Base-by-base conservation (phyloP, 2,888 invertebrate species). In the Pilophorus perplexus region DNA sequence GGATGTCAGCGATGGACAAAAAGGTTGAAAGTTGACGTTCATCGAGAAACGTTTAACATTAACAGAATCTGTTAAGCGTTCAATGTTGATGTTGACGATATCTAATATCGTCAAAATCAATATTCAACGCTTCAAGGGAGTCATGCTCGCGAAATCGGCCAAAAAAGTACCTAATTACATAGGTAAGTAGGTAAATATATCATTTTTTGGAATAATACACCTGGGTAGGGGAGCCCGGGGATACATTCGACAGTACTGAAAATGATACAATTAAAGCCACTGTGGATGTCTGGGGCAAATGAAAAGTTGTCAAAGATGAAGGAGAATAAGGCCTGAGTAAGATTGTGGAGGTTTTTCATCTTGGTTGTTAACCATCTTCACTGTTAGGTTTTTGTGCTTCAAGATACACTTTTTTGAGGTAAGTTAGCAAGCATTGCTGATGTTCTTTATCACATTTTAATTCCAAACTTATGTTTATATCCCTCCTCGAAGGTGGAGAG, bases 381-480 rank as follows among this genome's bases (percentile, higher is more conserved):
- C 42, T 42, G 42, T 42, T 42, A 8, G 6, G 42, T 42, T 42
- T 14, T 42, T 8, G 14, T 42, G 14, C 42, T 42, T 42, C 42
- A 5, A 5, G 42, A 14, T 42, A 8, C 42, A 10, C 12, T 10
- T 42, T 42, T 42, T 42, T 42, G 42, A 14, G 42, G 42, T 42
- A 14, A 42, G 42, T 42, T 42, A 42, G 42, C 14, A 42, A 42
- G 42, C 42, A 10, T 42, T 42, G 5, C 42, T 42, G 42, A 42
- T 8, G 14, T 42, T 8, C 14, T n/a, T 42, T 5, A 42, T 42
- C 42, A 42, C 14, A 42, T 42, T 42, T 42, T 42, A 42, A 10
- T 42, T 14, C 42, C 42, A 42, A 42, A 42, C 42, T 14, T 5
- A 42, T 42, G 42, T 42, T 6, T 14, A 42, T 42, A 42, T 14